phyloP scores from a whole-genome alignment of 2,797 vertebrate genomes.

The Anguilla marmorata region DNA sequence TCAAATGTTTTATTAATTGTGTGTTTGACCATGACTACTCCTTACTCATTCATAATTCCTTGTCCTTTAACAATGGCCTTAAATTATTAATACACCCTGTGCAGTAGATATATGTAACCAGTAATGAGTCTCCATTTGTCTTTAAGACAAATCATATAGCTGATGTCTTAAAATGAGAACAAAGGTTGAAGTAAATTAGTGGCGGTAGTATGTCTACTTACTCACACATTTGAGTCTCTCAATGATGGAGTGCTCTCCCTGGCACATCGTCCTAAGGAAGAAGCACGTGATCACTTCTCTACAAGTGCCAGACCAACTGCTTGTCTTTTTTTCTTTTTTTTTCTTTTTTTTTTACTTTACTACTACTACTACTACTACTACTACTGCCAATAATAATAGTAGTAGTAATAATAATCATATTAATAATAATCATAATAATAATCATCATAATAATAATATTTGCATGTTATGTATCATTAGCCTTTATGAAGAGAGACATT shows the following conservation, averaged over 20 bases:
- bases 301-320: neutral
- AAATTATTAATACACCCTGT: slow-evolving; percentile 45
- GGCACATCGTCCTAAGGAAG: slow-evolving; percentile 26
- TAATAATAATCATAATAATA: slow-evolving; percentile 57
- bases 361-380: neutral
- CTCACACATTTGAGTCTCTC: slow-evolving; percentile 70
- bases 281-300: slow-evolving; percentile 68
- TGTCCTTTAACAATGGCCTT: slow-evolving; percentile 52
- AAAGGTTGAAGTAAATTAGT: slow-evolving; percentile 21
- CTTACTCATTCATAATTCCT: slow-evolving; percentile 26
- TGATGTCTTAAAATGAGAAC: slow-evolving; percentile 60
- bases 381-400: neutral
- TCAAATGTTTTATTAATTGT: slow-evolving; percentile 49
- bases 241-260: slow-evolving; percentile 64
- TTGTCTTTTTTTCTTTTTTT: slow-evolving; percentile 38
- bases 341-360: slow-evolving; percentile 52
- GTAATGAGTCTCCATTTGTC: slow-evolving; percentile 56
- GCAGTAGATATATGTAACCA: slow-evolving; percentile 35
- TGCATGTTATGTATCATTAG: slow-evolving; percentile 19
- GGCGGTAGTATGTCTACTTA: slow-evolving; percentile 60
- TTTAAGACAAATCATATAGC: slow-evolving; percentile 45
- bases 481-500: slow-evolving; percentile 72
- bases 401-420: slow-evolving; percentile 58
- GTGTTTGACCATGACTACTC: slow-evolving; percentile 37
- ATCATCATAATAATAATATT: neutral